phyloP scores from a whole-genome alignment of 2,888 invertebrate species.

The Erannis defoliaria region DNA sequence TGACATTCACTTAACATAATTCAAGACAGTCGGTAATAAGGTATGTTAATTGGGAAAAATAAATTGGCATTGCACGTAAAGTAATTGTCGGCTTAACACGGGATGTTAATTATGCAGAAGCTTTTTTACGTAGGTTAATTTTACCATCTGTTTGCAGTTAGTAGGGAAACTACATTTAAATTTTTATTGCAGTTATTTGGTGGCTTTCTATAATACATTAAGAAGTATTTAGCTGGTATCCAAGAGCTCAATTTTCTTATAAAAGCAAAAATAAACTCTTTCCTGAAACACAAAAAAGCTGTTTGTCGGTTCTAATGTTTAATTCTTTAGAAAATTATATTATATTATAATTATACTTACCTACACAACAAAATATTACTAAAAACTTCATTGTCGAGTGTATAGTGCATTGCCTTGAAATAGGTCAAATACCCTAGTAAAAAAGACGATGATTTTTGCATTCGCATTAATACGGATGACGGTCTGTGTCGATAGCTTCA shows the following conservation, averaged over 20 bases:
- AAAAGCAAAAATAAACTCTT: too few relatives aligned
- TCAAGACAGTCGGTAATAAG: conserved; percentile 14
- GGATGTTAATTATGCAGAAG: conserved; percentile 29
- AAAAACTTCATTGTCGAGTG: too few relatives aligned
- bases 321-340: too few relatives aligned
- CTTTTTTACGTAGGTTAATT: conserved; percentile 28
- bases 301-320: too few relatives aligned
- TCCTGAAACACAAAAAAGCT: too few relatives aligned
- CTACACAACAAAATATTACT: too few relatives aligned
- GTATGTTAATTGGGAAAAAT: conserved; percentile 25
- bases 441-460: background rate
- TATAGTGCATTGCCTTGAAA: too few relatives aligned
- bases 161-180: conserved; percentile 23
- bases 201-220: background rate
- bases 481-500: too few relatives aligned
- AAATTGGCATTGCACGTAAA: conserved; percentile 17
- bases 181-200: background rate
- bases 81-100: conserved; percentile 23
- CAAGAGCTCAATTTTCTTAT: too few relatives aligned
- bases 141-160: conserved; percentile 26
- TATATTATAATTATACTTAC: too few relatives aligned
- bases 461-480: background rate
- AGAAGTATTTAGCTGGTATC: too few relatives aligned
- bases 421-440: too few relatives aligned
- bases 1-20: conserved; percentile 13